Conservation (phyloP, 2,888 invertebrate species). For the Plebejus melissa region DNA sequence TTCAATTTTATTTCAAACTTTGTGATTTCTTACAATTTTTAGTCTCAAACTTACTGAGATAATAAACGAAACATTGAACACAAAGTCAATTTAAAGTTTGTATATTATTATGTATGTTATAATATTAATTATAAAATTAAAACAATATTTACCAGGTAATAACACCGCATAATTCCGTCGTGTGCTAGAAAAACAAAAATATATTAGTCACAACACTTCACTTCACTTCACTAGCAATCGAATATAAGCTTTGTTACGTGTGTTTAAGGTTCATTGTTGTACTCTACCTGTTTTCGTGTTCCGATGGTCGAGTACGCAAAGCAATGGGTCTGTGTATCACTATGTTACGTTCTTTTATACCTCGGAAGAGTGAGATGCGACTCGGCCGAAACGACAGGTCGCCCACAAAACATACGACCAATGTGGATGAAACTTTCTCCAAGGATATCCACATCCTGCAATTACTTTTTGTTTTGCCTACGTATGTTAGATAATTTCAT, state of each 20-base stretch:
- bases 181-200: constrained; percentile 69
- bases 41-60: neutral
- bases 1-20: too few species aligned
- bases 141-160: constrained; percentile 56
- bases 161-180: constrained; percentile 63
- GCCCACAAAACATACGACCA: constrained; percentile 45
- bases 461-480: constrained; percentile 1
- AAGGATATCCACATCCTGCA: constrained; percentile 29
- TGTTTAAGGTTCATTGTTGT: constrained; percentile 31
- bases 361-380: constrained; percentile 74
- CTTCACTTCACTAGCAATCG: constrained; percentile 32
- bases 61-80: neutral
- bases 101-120: neutral
- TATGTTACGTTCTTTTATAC: constrained; percentile 73
- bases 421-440: constrained; percentile 57
- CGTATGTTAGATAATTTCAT: neutral
- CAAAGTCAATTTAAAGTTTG: neutral
- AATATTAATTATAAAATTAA: neutral
- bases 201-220: constrained; percentile 42
- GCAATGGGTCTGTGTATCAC: constrained; percentile 69
- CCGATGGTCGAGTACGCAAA: constrained; percentile 51
- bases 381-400: constrained; percentile 59
- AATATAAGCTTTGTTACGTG: constrained; percentile 30
- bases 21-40: neutral
- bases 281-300: constrained; percentile 43